Conservation (phyloP, 2,888 invertebrate genomes). For the Tuberolachnus salignus region DNA sequence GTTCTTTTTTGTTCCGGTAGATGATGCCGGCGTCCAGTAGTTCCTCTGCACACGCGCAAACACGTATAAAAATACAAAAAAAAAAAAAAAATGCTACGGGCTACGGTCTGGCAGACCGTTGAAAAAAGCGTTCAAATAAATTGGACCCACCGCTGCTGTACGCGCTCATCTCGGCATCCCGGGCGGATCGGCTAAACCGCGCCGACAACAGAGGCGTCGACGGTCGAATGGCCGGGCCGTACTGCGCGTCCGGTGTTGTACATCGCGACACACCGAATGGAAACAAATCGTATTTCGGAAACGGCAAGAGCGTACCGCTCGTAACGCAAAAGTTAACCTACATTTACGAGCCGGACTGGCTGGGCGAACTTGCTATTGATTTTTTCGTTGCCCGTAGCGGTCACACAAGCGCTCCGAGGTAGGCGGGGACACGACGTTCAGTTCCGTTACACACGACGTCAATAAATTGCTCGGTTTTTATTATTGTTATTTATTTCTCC, state of each 20-base stretch:
- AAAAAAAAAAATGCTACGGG: no score
- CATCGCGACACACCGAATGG: not conserved
- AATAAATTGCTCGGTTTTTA: no score
- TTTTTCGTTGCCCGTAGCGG: constrained; percentile 16
- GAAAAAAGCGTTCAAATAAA: not conserved
- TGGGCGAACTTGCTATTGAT: constrained; percentile 39
- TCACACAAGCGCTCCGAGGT: constrained; percentile 35
- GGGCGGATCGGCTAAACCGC: not conserved
- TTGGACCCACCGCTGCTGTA: constrained; percentile 35
- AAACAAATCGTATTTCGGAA: not conserved
- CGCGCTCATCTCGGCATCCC: constrained; percentile 23
- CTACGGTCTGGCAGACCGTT: no score
- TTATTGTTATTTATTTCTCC: no score
- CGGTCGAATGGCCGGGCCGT: constrained; percentile 11
- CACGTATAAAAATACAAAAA: not conserved
- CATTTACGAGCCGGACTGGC: constrained; percentile 25
- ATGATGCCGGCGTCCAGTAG: constrained; percentile 83
- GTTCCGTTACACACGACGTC: not conserved
- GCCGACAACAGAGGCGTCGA: not conserved
- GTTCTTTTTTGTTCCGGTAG: constrained; percentile 81
- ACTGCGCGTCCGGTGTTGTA: no score
- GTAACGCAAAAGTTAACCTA: constrained; percentile 43
- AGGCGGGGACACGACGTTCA: not conserved
- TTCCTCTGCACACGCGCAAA: constrained; percentile 65
- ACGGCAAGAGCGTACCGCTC: not conserved